phyloP scores from a whole-genome alignment of 2,888 invertebrate genomes.

The Trichogramma dendrolimi region DNA sequence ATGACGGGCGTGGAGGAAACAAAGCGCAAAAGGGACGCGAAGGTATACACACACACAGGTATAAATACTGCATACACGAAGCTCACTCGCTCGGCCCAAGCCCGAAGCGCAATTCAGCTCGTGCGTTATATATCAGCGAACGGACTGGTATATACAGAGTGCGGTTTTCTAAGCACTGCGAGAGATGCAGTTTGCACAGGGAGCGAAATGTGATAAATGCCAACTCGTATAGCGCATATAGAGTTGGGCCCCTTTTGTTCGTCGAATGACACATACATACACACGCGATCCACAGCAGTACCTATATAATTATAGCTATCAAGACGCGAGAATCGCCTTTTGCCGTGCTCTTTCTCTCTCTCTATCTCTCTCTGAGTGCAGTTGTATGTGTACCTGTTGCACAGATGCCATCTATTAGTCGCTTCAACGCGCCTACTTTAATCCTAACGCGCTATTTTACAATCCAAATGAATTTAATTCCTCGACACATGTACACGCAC shows the following conservation, averaged over 20 bases:
- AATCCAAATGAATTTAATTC: not conserved
- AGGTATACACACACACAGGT: too few relatives aligned
- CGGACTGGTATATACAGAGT: not conserved
- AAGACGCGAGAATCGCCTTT: constrained; percentile 32
- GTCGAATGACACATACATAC: constrained; percentile 44
- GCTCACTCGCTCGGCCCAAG: too few relatives aligned
- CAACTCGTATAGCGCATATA: constrained; percentile 25
- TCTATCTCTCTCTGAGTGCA: too few relatives aligned
- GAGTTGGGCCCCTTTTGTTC: constrained; percentile 35
- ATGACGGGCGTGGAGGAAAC: too few relatives aligned
- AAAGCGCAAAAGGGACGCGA: too few relatives aligned
- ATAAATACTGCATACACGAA: too few relatives aligned
- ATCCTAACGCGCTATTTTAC: too few relatives aligned
- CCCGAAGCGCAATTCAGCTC: too few relatives aligned
- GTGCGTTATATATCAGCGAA: too few relatives aligned
- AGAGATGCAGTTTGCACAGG: constrained; percentile 20
- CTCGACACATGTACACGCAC: too few relatives aligned
- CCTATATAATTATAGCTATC: constrained; percentile 46
- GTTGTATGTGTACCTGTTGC: constrained; percentile 39
- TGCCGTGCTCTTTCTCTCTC: too few relatives aligned
- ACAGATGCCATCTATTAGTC: constrained; percentile 25
- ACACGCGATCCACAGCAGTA: constrained; percentile 19
- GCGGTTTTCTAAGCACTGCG: constrained; percentile 39
- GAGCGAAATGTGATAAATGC: constrained; percentile 42
- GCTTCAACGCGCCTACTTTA: not conserved